Conservation (phyloP, 1,140 invertebrate species). For the Schlechtendalia chinensis region DNA sequence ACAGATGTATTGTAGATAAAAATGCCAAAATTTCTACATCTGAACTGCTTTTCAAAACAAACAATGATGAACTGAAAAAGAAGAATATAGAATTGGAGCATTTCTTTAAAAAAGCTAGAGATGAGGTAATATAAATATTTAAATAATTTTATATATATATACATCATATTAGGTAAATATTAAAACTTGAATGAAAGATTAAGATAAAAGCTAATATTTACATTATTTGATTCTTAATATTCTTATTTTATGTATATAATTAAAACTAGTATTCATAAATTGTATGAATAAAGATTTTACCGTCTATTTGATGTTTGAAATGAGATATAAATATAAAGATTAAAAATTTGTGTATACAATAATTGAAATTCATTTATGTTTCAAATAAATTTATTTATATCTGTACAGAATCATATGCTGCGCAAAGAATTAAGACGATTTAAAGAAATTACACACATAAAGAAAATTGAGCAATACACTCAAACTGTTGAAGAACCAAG, state of each 20-base stretch:
- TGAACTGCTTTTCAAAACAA: slow-evolving; percentile 32
- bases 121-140: slow-evolving; percentile 24
- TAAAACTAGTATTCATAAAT: too few species aligned
- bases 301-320: too few species aligned
- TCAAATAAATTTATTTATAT: not conserved
- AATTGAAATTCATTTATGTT: too few species aligned
- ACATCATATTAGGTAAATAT: too few species aligned
- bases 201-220: too few species aligned
- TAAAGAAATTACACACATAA: slow-evolving; percentile 36
- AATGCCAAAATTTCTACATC: slow-evolving; percentile 46
- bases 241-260: too few species aligned
- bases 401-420: slow-evolving; percentile 22
- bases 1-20: slow-evolving; percentile 43
- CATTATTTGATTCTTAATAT: too few species aligned
- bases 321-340: too few species aligned
- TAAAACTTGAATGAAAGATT: too few species aligned
- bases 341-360: too few species aligned
- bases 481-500: slow-evolving; percentile 39
- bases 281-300: too few species aligned
- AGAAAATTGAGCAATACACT: slow-evolving; percentile 15
- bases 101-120: slow-evolving; percentile 25
- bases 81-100: slow-evolving; percentile 30
- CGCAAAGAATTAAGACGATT: slow-evolving; percentile 20
- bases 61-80: slow-evolving; percentile 38
- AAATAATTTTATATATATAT: too few species aligned